Evolutionary conservation across 2,113 vertebrate genomes (phyloP).

Genomic region (Tenebrosternarchus preto): DNA sequence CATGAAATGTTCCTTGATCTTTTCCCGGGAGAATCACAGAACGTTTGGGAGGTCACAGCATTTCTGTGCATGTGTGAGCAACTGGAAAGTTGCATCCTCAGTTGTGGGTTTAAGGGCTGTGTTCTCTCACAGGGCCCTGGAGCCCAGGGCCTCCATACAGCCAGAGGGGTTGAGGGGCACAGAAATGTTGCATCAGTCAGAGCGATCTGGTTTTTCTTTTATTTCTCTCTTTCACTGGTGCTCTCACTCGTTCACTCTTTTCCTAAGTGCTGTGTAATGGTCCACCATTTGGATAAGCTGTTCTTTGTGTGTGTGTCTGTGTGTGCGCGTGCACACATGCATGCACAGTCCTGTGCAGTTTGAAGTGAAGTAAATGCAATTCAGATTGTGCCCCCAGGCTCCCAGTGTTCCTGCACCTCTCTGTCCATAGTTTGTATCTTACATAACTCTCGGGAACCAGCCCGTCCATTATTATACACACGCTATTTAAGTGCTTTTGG

Average conservation of each 20-base stretch:
- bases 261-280: constrained; percentile 10
- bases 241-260: constrained; percentile 11
- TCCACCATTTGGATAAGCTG: constrained; percentile 48
- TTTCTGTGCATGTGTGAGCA: not conserved
- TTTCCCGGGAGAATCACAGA: not conserved
- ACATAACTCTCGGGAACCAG: constrained; percentile 62
- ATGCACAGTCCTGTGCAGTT: constrained; percentile 52
- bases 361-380: constrained; percentile 67
- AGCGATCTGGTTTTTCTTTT: constrained; percentile 36
- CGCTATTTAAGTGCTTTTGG: constrained; percentile 45
- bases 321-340: not conserved
- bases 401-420: constrained; percentile 61
- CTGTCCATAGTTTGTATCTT: constrained; percentile 55
- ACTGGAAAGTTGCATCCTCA: not conserved
- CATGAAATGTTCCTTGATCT: not conserved
- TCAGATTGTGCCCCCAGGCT: constrained; percentile 65
- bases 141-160: not conserved
- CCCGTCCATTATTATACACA: constrained; percentile 59
- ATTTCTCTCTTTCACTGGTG: constrained; percentile 15
- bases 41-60: not conserved
- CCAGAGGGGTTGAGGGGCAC: constrained; percentile 33
- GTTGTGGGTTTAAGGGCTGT: constrained; percentile 6
- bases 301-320: constrained; percentile 29
- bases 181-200: no score
- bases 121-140: not conserved